Evolutionary conservation across 2,113 vertebrate species (phyloP), one percentile per base, ranked within the genome.

Genomic region (Limanda limanda): DNA sequence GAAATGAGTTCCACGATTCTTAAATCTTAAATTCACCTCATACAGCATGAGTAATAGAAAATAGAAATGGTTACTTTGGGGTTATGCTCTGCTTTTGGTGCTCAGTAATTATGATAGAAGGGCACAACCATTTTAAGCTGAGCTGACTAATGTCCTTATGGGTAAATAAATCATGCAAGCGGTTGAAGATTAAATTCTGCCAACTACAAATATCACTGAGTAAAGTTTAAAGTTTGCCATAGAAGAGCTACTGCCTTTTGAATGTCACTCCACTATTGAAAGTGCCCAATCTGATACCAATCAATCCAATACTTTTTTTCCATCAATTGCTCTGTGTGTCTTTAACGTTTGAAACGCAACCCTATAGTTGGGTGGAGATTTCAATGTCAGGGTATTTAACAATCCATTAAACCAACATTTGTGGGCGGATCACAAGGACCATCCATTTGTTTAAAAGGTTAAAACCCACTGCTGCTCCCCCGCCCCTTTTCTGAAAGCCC

Each of bases 181-280:
- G 66, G 35, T 48, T 11, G 51, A 78, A 42, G 25, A 68, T 48
- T 65, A 1, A 0, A 62, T 57, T 23, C 52, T 66, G 57, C 13
- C 7, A 78, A 68, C 21, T 7, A 25, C 35, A 59, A 65, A 63
- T 37, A 56, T 64, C 7, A 74, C 52, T n/a, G 42, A 56, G 52
- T 76, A 12, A 68, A 73, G 20, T 72, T 68, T 17, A 40, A 62
- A 66, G 65, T 45, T 52, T 62, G 17, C 48, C 45, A 40, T 25
- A 42, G 12, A 42, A 13, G 40, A 13, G 12, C 40, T 42, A 59
- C 60, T 42, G 5, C 69, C 45, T 60, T 70, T 68, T 78, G n/a
- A 81, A 62, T 64, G 21, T 56, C 62, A 56, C 54, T 23, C 1
- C 0, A 11, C 67, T 21, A 15, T 60, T 56, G 64, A 27, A 45